phyloP scores from a whole-genome alignment of 2,888 invertebrate species.

The Coleophora flavipennella region DNA sequence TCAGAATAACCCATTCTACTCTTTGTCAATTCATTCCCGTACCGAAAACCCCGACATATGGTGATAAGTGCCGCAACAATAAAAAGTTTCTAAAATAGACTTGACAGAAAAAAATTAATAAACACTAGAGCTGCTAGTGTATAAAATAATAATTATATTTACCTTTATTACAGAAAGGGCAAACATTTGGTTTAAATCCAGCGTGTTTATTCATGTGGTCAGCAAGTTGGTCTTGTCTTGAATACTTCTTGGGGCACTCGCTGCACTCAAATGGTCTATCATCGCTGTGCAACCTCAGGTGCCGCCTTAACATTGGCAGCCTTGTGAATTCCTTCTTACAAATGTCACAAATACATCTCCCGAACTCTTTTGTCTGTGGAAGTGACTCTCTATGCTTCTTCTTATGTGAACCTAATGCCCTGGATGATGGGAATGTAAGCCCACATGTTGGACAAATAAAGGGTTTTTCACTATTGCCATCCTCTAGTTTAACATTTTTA shows the following conservation, averaged over 20 bases:
- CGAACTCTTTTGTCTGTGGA: too few relatives aligned
- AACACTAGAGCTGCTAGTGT: too few relatives aligned
- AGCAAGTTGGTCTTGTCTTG: conserved; percentile 69
- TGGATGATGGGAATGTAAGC: conserved; percentile 62
- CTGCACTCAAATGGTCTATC: conserved; percentile 67
- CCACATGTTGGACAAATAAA: conserved; percentile 67
- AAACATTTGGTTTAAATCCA: conserved; percentile 69
- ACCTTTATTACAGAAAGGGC: conserved; percentile 74
- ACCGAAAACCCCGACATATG: too few relatives aligned
- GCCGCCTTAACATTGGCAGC: conserved; percentile 54
- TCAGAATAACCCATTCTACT: too few relatives aligned
- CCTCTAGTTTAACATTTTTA: conserved; percentile 27
- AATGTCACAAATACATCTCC: conserved; percentile 47
- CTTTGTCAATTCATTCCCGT: too few relatives aligned
- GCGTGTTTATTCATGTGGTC: conserved; percentile 74
- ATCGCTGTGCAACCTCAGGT: conserved; percentile 66
- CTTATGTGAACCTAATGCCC: conserved; percentile 55
- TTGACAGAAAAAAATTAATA: too few relatives aligned
- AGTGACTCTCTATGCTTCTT: conserved; percentile 33
- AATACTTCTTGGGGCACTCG: conserved; percentile 71
- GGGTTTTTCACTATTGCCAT: conserved; percentile 18
- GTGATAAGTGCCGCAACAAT: too few relatives aligned
- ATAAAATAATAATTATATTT: conserved; percentile 10
- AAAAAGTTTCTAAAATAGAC: too few relatives aligned
- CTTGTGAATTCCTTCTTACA: conserved; percentile 56